Percentiles rank a stretch among this genome's conserved stretches.
phyloP scores from a whole-genome alignment of 2,797 vertebrate species.

The Sebastes ruberrimus region DNA sequence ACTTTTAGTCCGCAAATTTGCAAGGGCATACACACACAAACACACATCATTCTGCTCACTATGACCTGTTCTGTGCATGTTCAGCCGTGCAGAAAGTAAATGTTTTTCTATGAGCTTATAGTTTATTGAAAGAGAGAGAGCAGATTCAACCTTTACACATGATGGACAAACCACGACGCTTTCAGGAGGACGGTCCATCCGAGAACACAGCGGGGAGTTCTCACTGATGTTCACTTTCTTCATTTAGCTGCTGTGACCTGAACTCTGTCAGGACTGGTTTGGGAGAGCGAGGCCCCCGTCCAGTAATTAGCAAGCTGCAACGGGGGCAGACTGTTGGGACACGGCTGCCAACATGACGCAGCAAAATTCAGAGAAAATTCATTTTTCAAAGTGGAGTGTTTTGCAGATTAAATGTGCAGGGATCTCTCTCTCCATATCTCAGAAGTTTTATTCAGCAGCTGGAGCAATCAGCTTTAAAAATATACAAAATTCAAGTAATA shows the following conservation, averaged over 20 bases:
- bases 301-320: conserved; percentile 51
- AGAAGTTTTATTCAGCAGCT: neutral
- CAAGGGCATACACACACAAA: neutral
- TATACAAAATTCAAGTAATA: neutral
- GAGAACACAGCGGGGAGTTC: neutral
- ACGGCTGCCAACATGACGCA: conserved; percentile 2
- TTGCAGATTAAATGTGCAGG: neutral
- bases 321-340: neutral
- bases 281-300: conserved; percentile 8
- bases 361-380: neutral
- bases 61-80: conserved; percentile 2
- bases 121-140: conserved; percentile 34
- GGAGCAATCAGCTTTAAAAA: neutral
- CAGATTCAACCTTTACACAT: conserved; percentile 39
- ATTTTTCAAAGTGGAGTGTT: neutral
- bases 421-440: neutral
- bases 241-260: conserved; percentile 13
- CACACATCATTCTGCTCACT: neutral
- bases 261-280: conserved; percentile 40
- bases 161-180: conserved; percentile 26
- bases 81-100: conserved; percentile 31
- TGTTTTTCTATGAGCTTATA: conserved; percentile 42
- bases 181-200: neutral
- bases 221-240: conserved; percentile 13
- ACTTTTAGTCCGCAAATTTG: neutral